Evolutionary conservation across 2,888 invertebrate genomes (phyloP), one percentile per base, ranked within the genome.

Genomic region (Gortyna flavago): DNA sequence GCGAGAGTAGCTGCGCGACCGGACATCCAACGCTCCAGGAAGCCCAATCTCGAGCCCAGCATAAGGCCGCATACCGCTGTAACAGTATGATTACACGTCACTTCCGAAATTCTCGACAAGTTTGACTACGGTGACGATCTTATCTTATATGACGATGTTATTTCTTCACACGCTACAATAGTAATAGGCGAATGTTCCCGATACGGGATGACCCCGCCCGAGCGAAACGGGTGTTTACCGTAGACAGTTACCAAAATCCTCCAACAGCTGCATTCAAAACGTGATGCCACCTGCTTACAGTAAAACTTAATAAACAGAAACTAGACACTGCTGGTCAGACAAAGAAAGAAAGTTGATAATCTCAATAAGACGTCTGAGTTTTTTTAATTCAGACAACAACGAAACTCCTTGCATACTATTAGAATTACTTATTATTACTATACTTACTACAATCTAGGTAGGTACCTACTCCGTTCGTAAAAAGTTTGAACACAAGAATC

Each of bases 11-110:
- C 97, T 0, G 97, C 97, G 35, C 97, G 97, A 29, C 97, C 96
- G 0, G 97, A 97, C 92, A 97, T 95, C 87, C 95, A 92, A 0
- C 95, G 93, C 88, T 97, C 97, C 21, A 98, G 93, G 92, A 98
- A 98, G 0, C 98, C 98, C 93, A 98, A 97, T 72, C 98, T 97
- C 61, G 98, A 97, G 3, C 98, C 98, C 80, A 99, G 95, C 95
- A 98, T 98, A 79, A 99, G 92, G 0, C 98, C 98, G 90, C 98
- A 99, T 16, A 98, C 98, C 77, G 98, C 98, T 97, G 93, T 44
- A 84, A 84, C 32, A 70, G n/a, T 18, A 70, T 25, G 29, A 35
- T 51, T n/a, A 8, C 25, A 64, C 1, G 13, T 64, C 62, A 67
- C 18, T 54, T 16, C n/a, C 0, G 6, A 16, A 35, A 62, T 72